Evolutionary conservation across 2,888 invertebrate species (phyloP).

Genomic region (Athrips mouffetella): DNA sequence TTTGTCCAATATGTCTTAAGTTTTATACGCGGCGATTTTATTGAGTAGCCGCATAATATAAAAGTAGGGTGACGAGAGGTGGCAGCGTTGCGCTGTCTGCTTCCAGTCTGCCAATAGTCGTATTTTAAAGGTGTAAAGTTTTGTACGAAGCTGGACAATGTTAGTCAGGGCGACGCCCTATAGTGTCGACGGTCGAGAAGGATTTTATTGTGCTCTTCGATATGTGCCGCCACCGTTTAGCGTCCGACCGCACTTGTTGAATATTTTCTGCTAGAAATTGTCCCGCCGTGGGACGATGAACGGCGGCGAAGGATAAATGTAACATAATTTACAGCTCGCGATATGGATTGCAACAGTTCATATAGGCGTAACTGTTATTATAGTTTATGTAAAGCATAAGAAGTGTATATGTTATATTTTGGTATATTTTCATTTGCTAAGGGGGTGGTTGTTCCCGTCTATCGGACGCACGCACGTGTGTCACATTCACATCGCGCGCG

Average conservation of each 20-base stretch:
- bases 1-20: conserved; percentile 61
- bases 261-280: conserved; percentile 4
- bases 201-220: conserved; percentile 44
- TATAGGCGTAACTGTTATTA: conserved; percentile 72
- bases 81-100: conserved; percentile 25
- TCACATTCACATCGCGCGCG: conserved; percentile 21
- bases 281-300: conserved; percentile 19
- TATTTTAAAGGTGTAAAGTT: conserved; percentile 51
- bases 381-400: conserved; percentile 75
- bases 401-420: conserved; percentile 74
- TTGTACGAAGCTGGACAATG: conserved; percentile 47
- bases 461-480: conserved; percentile 5
- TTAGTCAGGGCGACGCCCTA: conserved; percentile 37
- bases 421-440: conserved; percentile 60
- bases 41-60: conserved; percentile 70
- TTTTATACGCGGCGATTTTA: conserved; percentile 73
- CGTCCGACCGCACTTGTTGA: background rate
- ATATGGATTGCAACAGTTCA: conserved; percentile 63
- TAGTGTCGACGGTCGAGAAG: conserved; percentile 43
- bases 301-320: conserved; percentile 40
- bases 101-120: conserved; percentile 36
- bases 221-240: conserved; percentile 25
- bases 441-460: conserved; percentile 28
- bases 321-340: conserved; percentile 62
- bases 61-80: conserved; percentile 44